Percentiles rank a stretch among this genome's conserved stretches.
phyloP scores from a whole-genome alignment of 2,113 vertebrate genomes.

The Leucosticte australis region DNA sequence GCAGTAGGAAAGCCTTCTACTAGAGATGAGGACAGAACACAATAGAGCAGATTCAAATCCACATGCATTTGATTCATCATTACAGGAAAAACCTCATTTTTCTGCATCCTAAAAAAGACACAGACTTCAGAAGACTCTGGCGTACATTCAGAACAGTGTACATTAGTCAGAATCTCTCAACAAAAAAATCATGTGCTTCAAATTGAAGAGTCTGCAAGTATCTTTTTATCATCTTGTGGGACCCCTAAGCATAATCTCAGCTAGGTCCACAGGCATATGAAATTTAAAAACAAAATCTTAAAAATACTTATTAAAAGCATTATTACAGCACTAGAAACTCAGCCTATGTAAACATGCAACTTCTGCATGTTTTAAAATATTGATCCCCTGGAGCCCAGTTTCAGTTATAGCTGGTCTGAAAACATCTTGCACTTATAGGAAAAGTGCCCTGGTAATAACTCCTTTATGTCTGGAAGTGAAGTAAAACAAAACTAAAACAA shows the following conservation, averaged over 20 bases:
- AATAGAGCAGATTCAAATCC: background rate
- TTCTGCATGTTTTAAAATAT: background rate
- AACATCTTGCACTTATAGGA: background rate
- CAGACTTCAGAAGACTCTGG: background rate
- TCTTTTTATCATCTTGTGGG: background rate
- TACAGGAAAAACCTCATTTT: background rate
- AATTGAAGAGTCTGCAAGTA: background rate
- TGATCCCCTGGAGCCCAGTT: background rate
- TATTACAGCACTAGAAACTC: background rate
- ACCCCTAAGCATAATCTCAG: background rate
- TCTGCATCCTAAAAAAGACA: background rate
- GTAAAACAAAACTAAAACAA: background rate
- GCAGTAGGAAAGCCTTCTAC: background rate
- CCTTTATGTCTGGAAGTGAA: background rate
- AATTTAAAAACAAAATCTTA: background rate
- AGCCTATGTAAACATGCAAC: background rate
- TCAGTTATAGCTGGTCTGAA: background rate
- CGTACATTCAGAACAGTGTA: background rate
- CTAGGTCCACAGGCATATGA: background rate
- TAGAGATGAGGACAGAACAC: background rate
- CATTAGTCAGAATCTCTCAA: background rate
- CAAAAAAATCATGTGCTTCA: background rate
- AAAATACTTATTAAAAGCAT: background rate
- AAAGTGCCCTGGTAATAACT: background rate
- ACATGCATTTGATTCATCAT: background rate